Evolutionary conservation across 2,888 invertebrate genomes (phyloP).

Genomic region (Phyto melanocephala): DNA sequence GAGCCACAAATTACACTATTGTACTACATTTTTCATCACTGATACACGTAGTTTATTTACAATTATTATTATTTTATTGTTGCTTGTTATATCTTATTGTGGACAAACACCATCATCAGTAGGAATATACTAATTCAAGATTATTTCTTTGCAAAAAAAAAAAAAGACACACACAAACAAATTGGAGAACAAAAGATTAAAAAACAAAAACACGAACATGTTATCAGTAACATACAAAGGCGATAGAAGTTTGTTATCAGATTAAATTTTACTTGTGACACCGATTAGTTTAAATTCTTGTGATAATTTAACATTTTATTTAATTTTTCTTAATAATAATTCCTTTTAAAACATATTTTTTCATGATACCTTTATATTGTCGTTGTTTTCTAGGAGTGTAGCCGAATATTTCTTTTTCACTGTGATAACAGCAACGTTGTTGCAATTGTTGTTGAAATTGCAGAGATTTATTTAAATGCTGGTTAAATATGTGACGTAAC

Average conservation of each 20-base stretch:
- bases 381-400: slow-evolving; percentile 71
- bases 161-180: not conserved
- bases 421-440: slow-evolving; percentile 72
- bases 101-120: not conserved
- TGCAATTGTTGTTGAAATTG: slow-evolving; percentile 57
- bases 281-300: slow-evolving; percentile 45
- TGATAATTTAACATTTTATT: not conserved
- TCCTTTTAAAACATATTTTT: no score
- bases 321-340: not conserved
- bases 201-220: not conserved
- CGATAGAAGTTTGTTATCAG: slow-evolving; percentile 40
- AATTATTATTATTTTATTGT: not conserved
- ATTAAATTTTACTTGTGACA: slow-evolving; percentile 35
- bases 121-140: not conserved
- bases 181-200: not conserved
- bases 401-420: slow-evolving; percentile 76
- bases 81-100: not conserved
- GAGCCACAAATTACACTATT: no score
- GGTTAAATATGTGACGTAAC: slow-evolving; percentile 59
- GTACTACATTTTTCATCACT: no score
- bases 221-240: slow-evolving; percentile 11
- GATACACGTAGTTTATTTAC: not conserved
- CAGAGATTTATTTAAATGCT: slow-evolving; percentile 13
- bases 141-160: not conserved
- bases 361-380: slow-evolving; percentile 75